These are phyloP conservation scores for Gibbula magus DNA, from an alignment of 2,888 invertebrate species.

Conservation along the genomic window DNA sequence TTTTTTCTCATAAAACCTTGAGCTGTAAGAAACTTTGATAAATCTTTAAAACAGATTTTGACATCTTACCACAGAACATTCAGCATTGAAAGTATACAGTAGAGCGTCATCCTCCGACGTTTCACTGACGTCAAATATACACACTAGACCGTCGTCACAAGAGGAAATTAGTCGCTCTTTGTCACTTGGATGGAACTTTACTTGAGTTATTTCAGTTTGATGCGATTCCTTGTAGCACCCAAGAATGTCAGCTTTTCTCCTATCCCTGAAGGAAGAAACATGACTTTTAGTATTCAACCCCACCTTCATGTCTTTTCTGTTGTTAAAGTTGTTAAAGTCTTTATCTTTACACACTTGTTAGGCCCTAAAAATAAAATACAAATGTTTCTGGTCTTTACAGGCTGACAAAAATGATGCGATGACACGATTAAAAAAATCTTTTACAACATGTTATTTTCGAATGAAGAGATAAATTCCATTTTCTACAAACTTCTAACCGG, in stretches of 20 bases:
- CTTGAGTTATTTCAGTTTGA: conserved; percentile 67
- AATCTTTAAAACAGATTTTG: neutral
- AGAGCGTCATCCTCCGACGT: conserved; percentile 87
- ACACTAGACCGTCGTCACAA: conserved; percentile 89
- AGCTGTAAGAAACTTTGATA: neutral
- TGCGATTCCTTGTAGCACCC: conserved; percentile 65
- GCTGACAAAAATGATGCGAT: too few relatives aligned
- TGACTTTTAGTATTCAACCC: neutral
- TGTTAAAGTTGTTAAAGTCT: too few relatives aligned
- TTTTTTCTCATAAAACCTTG: too few relatives aligned
- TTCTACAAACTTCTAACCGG: too few relatives aligned
- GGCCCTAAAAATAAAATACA: too few relatives aligned
- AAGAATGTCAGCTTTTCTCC: conserved; percentile 47
- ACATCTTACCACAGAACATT: conserved; percentile 82
- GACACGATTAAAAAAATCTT: too few relatives aligned
- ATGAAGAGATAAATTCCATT: too few relatives aligned
- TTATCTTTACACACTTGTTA: too few relatives aligned
- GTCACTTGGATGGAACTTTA: conserved; percentile 58
- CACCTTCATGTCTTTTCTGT: too few relatives aligned
- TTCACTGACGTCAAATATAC: conserved; percentile 86
- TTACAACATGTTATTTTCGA: too few relatives aligned
- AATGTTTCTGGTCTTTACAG: too few relatives aligned
- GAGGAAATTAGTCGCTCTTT: conserved; percentile 81
- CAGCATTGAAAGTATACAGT: conserved; percentile 84
- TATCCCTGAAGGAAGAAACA: conserved; percentile 51